These are phyloP conservation scores for Phainopepla nitens DNA, from an alignment of 2,113 vertebrate species.

Conservation along the genomic window DNA sequence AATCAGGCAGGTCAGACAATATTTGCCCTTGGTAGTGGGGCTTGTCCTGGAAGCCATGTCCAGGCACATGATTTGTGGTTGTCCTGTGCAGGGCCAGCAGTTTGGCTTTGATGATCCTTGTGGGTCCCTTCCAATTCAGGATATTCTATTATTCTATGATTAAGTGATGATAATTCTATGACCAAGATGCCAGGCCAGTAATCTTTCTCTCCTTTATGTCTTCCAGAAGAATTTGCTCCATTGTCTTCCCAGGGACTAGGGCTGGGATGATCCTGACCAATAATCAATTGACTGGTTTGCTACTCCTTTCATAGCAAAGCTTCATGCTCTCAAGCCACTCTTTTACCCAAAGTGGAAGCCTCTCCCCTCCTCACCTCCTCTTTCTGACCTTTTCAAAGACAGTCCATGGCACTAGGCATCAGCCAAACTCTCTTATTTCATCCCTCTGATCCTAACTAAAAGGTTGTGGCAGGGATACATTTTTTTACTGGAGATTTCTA, in stretches of 20 bases:
- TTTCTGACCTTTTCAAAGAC: not conserved
- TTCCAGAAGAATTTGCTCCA: not conserved
- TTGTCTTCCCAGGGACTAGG: not conserved
- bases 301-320: not conserved
- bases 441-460: not conserved
- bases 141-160: not conserved
- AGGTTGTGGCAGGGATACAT: not conserved
- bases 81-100: not conserved
- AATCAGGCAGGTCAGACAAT: not conserved
- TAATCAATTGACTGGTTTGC: not conserved
- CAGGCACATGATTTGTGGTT: not conserved
- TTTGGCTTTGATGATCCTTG: not conserved
- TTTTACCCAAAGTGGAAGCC: not conserved
- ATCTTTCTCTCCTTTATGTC: not conserved
- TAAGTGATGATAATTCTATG: not conserved
- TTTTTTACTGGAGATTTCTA: not conserved
- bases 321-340: not conserved
- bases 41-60: not conserved
- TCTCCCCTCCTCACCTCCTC: accelerated
- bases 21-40: not conserved
- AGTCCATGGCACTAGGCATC: not conserved
- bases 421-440: not conserved
- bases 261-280: not conserved
- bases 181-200: not conserved
- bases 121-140: not conserved